These are phyloP conservation scores for Lymantria monacha DNA, from an alignment of 2,888 invertebrate genomes.

Conservation along the genomic window DNA sequence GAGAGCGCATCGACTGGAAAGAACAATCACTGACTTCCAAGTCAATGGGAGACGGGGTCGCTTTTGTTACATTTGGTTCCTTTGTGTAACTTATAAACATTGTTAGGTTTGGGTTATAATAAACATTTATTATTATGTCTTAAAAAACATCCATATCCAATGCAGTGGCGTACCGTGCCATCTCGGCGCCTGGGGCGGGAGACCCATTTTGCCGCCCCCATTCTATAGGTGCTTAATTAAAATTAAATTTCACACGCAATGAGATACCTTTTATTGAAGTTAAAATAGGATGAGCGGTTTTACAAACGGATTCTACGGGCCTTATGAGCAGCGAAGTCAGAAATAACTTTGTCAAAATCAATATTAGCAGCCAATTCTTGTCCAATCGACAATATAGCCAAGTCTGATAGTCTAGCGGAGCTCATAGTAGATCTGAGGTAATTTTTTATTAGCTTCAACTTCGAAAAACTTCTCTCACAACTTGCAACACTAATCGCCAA, in stretches of 20 bases:
- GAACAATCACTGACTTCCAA: no score
- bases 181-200: not conserved
- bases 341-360: constrained; percentile 2
- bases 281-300: not conserved
- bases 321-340: not conserved
- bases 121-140: no score
- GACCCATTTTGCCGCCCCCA: not conserved
- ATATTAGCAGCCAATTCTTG: not conserved
- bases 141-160: no score
- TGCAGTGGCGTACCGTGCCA: not conserved
- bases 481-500: not conserved
- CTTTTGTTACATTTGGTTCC: no score
- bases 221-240: not conserved
- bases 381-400: constrained; percentile 3
- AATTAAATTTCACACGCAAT: not conserved
- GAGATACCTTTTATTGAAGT: not conserved
- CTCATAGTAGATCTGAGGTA: not conserved
- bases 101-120: no score
- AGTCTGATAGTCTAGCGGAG: not conserved
- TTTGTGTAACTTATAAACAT: no score
- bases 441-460: constrained; percentile 2
- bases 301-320: not conserved
- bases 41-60: no score
- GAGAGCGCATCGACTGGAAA: no score
- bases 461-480: not conserved